A percentile compares a stretch with the other conserved stretches of the same genome.
These are phyloP conservation scores for Lacanobia oleracea DNA, from an alignment of 2,888 invertebrate genomes.

Conservation along the genomic window DNA sequence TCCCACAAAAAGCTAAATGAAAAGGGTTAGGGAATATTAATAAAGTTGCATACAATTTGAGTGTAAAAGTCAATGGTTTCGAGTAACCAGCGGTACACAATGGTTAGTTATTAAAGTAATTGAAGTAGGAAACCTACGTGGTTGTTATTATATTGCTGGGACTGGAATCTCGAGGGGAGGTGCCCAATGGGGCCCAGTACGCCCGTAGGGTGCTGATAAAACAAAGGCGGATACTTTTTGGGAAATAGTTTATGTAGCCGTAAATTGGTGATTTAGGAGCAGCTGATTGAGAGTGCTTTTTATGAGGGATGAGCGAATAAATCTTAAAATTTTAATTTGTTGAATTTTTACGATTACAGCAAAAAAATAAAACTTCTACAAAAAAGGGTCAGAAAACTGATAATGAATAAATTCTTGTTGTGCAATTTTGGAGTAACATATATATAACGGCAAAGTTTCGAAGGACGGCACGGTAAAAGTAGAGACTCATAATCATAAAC, in stretches of 20 bases:
- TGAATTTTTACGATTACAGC: conserved; percentile 14
- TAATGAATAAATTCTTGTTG: too few relatives aligned
- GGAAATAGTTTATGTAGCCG: conserved; percentile 43
- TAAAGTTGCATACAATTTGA: conserved; percentile 65
- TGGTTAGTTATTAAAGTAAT: conserved; percentile 82
- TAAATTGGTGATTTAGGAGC: conserved; percentile 37
- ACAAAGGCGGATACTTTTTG: conserved; percentile 52
- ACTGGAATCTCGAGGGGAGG: conserved; percentile 46
- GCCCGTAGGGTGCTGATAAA: conserved; percentile 52
- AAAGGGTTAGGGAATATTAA: conserved; percentile 55
- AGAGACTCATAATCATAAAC: conserved; percentile 11
- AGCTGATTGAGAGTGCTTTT: conserved; percentile 36
- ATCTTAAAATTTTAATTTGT: conserved; percentile 12
- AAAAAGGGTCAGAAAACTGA: too few relatives aligned
- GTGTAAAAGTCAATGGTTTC: conserved; percentile 66
- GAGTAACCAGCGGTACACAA: conserved; percentile 65
- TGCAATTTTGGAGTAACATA: background rate
- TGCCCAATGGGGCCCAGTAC: conserved; percentile 30
- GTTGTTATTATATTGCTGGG: conserved; percentile 66
- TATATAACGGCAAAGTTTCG: too few relatives aligned
- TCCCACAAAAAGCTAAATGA: conserved; percentile 5
- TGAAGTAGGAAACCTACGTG: conserved; percentile 77
- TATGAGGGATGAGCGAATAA: conserved; percentile 22
- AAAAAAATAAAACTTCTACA: background rate
- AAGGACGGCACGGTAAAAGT: background rate